Conservation (phyloP, 2,888 invertebrate species). For the Deilephila porcellus region DNA sequence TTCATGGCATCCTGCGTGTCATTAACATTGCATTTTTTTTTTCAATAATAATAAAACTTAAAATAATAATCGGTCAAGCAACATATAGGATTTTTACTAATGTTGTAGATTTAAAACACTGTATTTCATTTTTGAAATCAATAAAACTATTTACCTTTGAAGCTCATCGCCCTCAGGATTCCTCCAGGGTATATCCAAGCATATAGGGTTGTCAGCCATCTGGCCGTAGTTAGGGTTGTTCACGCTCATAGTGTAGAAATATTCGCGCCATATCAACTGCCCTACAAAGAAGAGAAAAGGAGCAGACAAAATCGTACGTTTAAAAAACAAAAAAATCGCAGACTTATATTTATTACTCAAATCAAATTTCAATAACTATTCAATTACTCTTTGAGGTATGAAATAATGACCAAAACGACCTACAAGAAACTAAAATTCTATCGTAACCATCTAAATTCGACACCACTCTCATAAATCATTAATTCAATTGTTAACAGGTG, state of each 20-base stretch:
- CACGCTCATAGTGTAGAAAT: conserved; percentile 91
- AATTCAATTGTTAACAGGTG: not conserved
- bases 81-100: too few relatives aligned
- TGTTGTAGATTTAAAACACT: too few relatives aligned
- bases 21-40: too few relatives aligned
- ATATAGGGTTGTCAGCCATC: conserved; percentile 89
- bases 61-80: too few relatives aligned
- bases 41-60: too few relatives aligned
- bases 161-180: conserved; percentile 79
- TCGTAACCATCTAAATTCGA: too few relatives aligned
- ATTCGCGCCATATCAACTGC: conserved; percentile 91
- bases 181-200: conserved; percentile 89
- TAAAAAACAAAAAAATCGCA: too few relatives aligned
- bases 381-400: too few relatives aligned
- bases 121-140: not conserved
- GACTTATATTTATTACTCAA: not conserved
- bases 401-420: too few relatives aligned
- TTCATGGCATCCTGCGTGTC: too few relatives aligned
- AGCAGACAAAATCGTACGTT: not conserved
- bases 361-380: too few relatives aligned
- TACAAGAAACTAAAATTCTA: too few relatives aligned
- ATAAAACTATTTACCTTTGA: conserved; percentile 60
- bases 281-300: conserved; percentile 60
- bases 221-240: conserved; percentile 88
- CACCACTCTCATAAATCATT: not conserved